Conservation (phyloP, 1,140 invertebrate species). For the Potamilus streckersoni region DNA sequence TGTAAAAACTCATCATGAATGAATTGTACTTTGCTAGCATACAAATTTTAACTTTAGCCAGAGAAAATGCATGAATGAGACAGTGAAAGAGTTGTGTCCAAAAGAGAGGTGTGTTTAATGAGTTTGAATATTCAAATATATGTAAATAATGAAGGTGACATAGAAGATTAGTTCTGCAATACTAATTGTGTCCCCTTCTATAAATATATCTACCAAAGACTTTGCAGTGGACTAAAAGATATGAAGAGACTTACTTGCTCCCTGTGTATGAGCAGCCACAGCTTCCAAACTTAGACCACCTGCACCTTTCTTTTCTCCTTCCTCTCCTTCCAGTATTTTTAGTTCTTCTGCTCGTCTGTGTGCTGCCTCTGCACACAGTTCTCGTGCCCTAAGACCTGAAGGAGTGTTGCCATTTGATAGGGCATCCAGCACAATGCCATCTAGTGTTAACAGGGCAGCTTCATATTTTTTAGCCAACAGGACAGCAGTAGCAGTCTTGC, state of each 20-base stretch:
- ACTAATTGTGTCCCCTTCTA: neutral
- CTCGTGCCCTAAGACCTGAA: conserved; percentile 58
- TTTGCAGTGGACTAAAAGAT: neutral
- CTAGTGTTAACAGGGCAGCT: conserved; percentile 64
- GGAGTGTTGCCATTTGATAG: conserved; percentile 64
- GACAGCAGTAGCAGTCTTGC: conserved; percentile 62
- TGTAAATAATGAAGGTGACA: conserved; percentile 3
- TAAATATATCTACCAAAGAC: neutral
- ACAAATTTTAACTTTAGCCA: too few relatives aligned
- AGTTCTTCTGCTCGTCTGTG: conserved; percentile 59
- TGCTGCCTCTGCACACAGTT: conserved; percentile 65
- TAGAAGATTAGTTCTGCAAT: neutral
- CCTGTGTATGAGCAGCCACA: conserved; percentile 65
- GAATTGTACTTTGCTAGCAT: neutral
- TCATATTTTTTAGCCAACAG: conserved; percentile 65
- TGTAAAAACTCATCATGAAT: neutral
- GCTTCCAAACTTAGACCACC: conserved; percentile 66
- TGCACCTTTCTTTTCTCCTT: conserved; percentile 51
- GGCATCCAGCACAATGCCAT: conserved; percentile 65
- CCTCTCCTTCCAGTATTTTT: conserved; percentile 53
- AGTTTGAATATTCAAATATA: conserved; percentile 6
- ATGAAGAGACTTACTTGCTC: conserved; percentile 38
- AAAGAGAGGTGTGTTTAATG: neutral
- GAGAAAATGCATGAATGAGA: neutral
- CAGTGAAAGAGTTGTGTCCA: conserved; percentile 1